Conservation (phyloP, 92 coral and sea anemone species). For the Desmophyllum pertusum region DNA sequence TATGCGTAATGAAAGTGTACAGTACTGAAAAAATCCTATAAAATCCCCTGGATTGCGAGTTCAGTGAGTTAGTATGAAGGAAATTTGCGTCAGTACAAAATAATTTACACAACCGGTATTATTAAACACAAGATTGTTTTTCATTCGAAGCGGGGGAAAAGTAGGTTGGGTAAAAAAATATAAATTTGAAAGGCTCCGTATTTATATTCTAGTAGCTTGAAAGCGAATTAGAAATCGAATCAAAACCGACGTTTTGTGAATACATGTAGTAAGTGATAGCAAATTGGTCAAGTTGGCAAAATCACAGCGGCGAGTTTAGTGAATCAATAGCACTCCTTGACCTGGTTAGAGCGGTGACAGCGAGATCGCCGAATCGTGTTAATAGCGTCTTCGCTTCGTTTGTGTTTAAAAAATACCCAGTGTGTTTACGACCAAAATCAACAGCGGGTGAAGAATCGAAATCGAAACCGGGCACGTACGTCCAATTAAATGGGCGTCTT, state of each 20-base stretch:
- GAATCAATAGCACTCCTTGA: neutral
- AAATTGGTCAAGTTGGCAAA: neutral
- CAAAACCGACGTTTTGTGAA: neutral
- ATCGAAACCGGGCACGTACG: neutral
- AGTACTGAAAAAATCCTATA: no score
- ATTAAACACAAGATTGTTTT: neutral
- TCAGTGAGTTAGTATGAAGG: no score
- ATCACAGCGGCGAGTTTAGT: neutral
- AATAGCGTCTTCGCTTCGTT: neutral
- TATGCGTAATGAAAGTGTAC: no score
- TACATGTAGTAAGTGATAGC: neutral
- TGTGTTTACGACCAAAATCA: constrained; percentile 4
- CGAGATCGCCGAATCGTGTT: neutral
- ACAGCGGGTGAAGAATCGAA: neutral
- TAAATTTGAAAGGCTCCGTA: no score
- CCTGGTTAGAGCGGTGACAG: neutral
- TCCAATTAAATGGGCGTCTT: neutral
- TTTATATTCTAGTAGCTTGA: neutral
- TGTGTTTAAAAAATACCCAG: neutral
- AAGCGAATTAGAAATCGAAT: neutral
- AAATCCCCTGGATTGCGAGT: no score
- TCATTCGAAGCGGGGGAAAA: neutral
- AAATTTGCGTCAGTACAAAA: neutral
- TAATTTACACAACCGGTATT: neutral
- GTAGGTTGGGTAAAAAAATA: neutral